A percentile compares a stretch with the other conserved stretches of the same genome.
Conservation (phyloP, 2,797 vertebrate species). For the Hemibagrus guttatus region DNA sequence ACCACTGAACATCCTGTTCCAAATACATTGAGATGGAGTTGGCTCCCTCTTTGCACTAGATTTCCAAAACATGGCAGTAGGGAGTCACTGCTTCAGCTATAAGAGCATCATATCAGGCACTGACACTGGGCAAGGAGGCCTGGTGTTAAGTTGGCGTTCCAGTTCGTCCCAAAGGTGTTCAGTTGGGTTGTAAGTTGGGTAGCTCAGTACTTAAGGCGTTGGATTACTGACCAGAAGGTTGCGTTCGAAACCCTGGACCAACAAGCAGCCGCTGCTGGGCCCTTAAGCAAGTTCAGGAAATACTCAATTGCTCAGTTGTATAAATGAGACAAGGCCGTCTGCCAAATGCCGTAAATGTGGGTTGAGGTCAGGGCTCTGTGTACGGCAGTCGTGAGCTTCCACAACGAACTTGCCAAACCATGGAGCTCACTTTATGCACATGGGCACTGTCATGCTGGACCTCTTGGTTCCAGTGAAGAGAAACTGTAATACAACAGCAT, state of each 20-base stretch:
- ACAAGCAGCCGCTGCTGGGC: no score
- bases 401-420: neutral
- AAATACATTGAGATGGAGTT: neutral
- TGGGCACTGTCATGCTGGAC: neutral
- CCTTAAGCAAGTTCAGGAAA: no score
- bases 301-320: no score
- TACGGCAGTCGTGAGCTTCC: neutral
- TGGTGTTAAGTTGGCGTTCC: neutral
- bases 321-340: no score
- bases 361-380: neutral
- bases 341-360: no score
- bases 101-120: neutral
- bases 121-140: neutral
- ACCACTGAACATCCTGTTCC: neutral
- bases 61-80: no score
- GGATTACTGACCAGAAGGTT: no score
- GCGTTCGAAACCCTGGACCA: no score
- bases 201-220: no score
- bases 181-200: neutral
- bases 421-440: neutral
- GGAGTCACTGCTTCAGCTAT: neutral
- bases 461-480: neutral
- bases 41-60: neutral
- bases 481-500: neutral
- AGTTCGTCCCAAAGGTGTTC: neutral